phyloP scores from a whole-genome alignment of 2,797 vertebrate genomes.

The Chaetodon trifasciatus region DNA sequence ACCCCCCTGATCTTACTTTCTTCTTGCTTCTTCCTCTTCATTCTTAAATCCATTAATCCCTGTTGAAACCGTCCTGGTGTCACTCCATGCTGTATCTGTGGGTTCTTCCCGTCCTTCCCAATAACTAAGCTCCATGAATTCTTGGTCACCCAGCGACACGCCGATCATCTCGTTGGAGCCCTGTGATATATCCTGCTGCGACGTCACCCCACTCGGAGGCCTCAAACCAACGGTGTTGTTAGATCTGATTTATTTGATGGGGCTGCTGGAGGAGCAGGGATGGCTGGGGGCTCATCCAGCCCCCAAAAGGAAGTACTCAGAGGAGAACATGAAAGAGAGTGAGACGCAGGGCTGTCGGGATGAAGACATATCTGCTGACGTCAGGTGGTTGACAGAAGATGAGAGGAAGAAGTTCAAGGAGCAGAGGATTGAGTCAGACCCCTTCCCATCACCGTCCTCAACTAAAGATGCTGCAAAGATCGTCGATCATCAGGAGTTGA shows the following conservation, averaged over 20 bases:
- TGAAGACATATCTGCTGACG: conserved; percentile 75
- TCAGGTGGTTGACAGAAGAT: conserved; percentile 57
- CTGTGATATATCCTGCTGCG: conserved; percentile 80
- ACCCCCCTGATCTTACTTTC: conserved; percentile 72
- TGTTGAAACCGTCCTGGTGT: conserved; percentile 75
- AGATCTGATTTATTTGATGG: conserved; percentile 87
- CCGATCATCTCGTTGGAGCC: conserved; percentile 87
- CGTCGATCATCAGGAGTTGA: conserved; percentile 64
- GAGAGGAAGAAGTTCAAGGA: conserved; percentile 64
- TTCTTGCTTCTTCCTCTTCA: conserved; percentile 73
- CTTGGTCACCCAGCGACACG: conserved; percentile 91
- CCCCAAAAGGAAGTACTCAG: conserved; percentile 61
- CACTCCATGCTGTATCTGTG: conserved; percentile 78
- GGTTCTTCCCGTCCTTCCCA: conserved; percentile 74
- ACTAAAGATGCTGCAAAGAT: conserved; percentile 57
- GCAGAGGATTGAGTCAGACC: conserved; percentile 62
- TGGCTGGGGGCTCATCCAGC: conserved; percentile 53
- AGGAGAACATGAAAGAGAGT: conserved; percentile 68
- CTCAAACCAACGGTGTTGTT: conserved; percentile 85
- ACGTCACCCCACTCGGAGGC: conserved; percentile 81
- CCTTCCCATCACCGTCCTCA: conserved; percentile 41
- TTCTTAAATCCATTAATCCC: conserved; percentile 75
- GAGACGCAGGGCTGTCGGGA: conserved; percentile 74
- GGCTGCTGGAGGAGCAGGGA: conserved; percentile 86
- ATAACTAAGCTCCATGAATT: conserved; percentile 91